Percentiles rank a stretch among this genome's conserved stretches.
Evolutionary conservation across 2,888 invertebrate species (phyloP).

Genomic region (Eutolmus rufibarbis): DNA sequence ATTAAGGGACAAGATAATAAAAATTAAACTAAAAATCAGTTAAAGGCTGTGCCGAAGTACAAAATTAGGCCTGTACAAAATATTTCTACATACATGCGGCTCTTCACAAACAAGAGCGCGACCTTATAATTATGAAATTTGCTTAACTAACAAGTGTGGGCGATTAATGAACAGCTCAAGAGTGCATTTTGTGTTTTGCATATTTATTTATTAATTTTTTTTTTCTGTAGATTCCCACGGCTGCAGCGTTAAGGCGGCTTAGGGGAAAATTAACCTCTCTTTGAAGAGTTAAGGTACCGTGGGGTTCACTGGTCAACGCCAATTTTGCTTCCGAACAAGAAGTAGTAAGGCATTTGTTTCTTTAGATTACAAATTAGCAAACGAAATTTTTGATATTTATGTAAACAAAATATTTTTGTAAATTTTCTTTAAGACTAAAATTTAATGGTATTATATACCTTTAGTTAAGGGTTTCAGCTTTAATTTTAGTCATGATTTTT

Average conservation of each 20-base stretch:
- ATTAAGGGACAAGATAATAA: neutral
- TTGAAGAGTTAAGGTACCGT: neutral
- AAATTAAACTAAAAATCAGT: slow-evolving; percentile 19
- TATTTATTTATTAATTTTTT: neutral
- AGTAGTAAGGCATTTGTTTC: no score
- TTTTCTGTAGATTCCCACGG: neutral
- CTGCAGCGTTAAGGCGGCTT: neutral
- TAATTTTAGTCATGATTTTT: no score
- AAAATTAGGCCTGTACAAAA: neutral
- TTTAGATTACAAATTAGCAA: no score
- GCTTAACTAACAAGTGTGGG: slow-evolving; percentile 39
- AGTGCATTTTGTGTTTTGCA: neutral
- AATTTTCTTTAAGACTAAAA: no score
- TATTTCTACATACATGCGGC: neutral
- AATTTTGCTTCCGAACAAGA: neutral
- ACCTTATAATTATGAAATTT: neutral
- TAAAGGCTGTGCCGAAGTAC: neutral
- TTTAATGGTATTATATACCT: no score
- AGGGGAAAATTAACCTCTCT: neutral
- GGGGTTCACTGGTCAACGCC: neutral
- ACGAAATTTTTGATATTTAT: no score
- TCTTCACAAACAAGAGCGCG: slow-evolving; percentile 24
- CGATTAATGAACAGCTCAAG: neutral
- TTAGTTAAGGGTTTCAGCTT: no score
- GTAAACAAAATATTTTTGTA: no score